Base-by-base conservation (phyloP, 2,113 vertebrate genomes). In the Orycteropus afer region DNA sequence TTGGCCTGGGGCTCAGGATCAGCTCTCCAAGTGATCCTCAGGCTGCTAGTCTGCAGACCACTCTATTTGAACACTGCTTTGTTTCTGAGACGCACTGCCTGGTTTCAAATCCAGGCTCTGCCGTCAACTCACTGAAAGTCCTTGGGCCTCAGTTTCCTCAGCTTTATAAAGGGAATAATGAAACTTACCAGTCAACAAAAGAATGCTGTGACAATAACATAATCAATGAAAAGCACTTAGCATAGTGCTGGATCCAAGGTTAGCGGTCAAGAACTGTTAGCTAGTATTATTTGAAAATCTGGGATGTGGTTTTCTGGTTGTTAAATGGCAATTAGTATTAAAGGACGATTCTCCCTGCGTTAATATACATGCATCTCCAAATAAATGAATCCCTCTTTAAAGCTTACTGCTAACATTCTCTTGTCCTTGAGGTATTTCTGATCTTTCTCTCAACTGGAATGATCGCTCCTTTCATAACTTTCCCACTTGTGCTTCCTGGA, bases 371-470 rank as follows among this genome's bases (percentile, higher is more conserved):
- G 4, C 45, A 86, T 82, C 51, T 89, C 49, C 67, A 89, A 77
- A 86, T 40, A 86, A 88, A 67, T 51, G 34, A 71, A 80, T 93
- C 49, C 37, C 8, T 14, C 20, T 92, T 87, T 74, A 85, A 93
- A 91, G 42, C 37, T 89, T 86, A 83, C 25, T 0, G 2, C 63
- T 79, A 45, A 37, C 40, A 55, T 47, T 89, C 29, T 89, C 29
- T 87, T 93, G 45, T 87, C 74, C 47, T 89, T 67, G 42, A 86
- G 23, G 63, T 84, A 4, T 83, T 93, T 93, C 32, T 69, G 34
- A 87, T 94, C 42, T 95, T 90, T 63, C 12, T 87, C 77, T 42
- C 51, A 86, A 53, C 34, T 86, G 57, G 79, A 91, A 86, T 93
- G 42, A 83, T 45, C 61, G 37, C 55, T 91, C 61, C 47, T 89